phyloP scores from a whole-genome alignment of 2,888 invertebrate genomes.

The Agrenia bidenticulata region DNA sequence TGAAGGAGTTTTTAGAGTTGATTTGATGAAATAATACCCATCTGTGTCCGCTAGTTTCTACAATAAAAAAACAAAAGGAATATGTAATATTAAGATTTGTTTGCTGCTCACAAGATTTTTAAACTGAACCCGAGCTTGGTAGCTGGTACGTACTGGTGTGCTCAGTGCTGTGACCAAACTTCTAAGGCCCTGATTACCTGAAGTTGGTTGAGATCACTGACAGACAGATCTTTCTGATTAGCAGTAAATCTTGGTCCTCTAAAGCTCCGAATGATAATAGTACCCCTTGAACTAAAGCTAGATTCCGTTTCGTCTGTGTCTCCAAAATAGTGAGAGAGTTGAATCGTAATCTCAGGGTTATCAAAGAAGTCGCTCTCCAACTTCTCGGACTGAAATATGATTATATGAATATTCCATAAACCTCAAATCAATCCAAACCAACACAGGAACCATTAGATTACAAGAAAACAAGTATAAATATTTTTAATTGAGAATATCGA shows the following conservation, averaged over 20 bases:
- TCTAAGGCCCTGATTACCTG: too few species aligned
- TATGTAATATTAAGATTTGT: not conserved
- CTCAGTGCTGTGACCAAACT: too few species aligned
- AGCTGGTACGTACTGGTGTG: not conserved
- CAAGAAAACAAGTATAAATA: too few species aligned
- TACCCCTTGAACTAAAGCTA: conserved; percentile 38
- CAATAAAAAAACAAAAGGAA: conserved; percentile 52
- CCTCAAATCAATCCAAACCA: too few species aligned
- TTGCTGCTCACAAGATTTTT: too few species aligned
- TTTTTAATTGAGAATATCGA: not conserved
- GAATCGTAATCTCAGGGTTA: conserved; percentile 42
- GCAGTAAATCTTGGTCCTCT: conserved; percentile 45
- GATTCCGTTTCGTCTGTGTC: conserved; percentile 25
- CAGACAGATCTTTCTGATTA: conserved; percentile 44
- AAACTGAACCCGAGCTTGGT: not conserved
- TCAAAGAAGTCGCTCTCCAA: conserved; percentile 51
- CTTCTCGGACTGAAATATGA: conserved; percentile 36
- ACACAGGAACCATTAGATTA: too few species aligned
- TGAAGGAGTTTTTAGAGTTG: conserved; percentile 68
- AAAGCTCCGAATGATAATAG: conserved; percentile 43
- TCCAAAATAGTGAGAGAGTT: conserved; percentile 44
- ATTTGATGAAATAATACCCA: conserved; percentile 73
- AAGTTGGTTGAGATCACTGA: conserved; percentile 34
- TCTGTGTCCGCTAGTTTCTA: conserved; percentile 67
- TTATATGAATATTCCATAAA: too few species aligned